These are phyloP conservation scores for Anolis sagrei DNA, from an alignment of 2,113 vertebrate genomes.

Conservation along the genomic window DNA sequence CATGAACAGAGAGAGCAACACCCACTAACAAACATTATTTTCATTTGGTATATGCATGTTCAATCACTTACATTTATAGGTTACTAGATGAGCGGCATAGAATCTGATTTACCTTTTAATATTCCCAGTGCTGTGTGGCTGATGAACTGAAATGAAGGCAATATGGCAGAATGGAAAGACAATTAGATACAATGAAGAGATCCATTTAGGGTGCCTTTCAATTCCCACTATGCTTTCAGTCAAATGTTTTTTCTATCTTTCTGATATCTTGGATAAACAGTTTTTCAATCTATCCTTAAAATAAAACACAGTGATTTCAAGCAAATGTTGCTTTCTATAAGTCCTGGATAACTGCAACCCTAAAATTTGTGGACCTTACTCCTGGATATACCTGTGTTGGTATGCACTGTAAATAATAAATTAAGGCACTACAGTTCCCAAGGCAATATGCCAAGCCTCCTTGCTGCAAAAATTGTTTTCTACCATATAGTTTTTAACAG, in stretches of 20 bases:
- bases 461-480: too few species aligned
- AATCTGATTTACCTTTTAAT: slow-evolving; percentile 3
- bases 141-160: background rate
- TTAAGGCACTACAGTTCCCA: too few species aligned
- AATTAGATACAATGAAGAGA: background rate
- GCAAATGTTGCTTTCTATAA: background rate
- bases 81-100: too few species aligned
- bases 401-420: too few species aligned
- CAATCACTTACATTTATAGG: background rate
- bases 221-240: background rate
- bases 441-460: too few species aligned
- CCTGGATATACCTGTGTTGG: too few species aligned
- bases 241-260: background rate
- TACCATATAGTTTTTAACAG: too few species aligned
- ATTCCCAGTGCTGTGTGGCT: background rate
- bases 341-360: too few species aligned
- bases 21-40: background rate
- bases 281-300: slow-evolving; percentile 10
- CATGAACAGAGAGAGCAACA: background rate
- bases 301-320: slow-evolving; percentile 37
- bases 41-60: background rate
- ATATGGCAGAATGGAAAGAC: background rate
- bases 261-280: background rate
- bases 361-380: too few species aligned
- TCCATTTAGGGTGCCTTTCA: background rate